Conservation (phyloP, 2,113 vertebrate genomes). For the Aspidoscelis tigris region DNA sequence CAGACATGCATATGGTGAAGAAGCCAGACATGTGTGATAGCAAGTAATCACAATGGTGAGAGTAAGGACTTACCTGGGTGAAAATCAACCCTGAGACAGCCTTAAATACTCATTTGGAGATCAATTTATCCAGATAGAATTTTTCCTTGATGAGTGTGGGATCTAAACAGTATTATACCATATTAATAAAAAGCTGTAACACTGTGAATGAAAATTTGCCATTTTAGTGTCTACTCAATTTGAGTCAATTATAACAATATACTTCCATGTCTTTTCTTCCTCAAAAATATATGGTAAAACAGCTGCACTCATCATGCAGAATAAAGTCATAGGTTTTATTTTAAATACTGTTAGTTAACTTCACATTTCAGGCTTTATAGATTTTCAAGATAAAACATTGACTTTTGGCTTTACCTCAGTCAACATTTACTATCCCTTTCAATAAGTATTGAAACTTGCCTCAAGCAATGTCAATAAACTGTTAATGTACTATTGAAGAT, state of each 20-base stretch:
- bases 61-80: too few relatives aligned
- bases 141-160: neutral
- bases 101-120: neutral
- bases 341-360: constrained; percentile 37
- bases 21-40: too few relatives aligned
- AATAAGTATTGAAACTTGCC: constrained; percentile 64
- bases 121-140: neutral
- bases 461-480: constrained; percentile 65
- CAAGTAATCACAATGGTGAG: too few relatives aligned
- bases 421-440: constrained; percentile 67
- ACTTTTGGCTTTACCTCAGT: constrained; percentile 55
- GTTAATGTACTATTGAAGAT: constrained; percentile 63
- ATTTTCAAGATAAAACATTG: constrained; percentile 55
- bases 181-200: neutral
- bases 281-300: neutral
- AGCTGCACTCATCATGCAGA: neutral
- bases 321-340: constrained; percentile 39
- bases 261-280: neutral
- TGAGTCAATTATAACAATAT: neutral
- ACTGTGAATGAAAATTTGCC: neutral
- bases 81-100: neutral
- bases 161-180: neutral
- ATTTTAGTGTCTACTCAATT: neutral
- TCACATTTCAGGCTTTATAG: constrained; percentile 56
- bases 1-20: too few relatives aligned